phyloP scores from a whole-genome alignment of 2,888 invertebrate species.

The Merodon equestris region DNA sequence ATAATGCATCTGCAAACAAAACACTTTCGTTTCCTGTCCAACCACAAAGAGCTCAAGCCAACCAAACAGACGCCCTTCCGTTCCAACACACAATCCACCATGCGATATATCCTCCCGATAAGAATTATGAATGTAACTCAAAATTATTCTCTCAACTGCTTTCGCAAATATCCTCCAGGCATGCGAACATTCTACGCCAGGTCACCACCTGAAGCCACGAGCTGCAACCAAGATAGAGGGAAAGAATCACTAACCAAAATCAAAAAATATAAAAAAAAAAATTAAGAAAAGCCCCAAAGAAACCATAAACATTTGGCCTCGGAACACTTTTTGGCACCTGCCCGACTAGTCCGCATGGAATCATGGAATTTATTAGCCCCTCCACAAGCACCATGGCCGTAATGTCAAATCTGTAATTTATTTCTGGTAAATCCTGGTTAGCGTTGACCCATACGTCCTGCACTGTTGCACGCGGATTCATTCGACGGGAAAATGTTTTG shows the following conservation, averaged over 20 bases:
- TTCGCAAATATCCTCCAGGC: slow-evolving; percentile 66
- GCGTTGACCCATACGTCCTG: slow-evolving; percentile 30
- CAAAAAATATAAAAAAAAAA: too few species aligned
- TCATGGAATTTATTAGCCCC: slow-evolving; percentile 55
- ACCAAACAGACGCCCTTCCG: not conserved
- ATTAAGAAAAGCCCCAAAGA: too few species aligned
- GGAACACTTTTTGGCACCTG: slow-evolving; percentile 66
- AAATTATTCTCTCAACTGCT: slow-evolving; percentile 15
- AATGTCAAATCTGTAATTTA: slow-evolving; percentile 63
- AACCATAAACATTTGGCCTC: slow-evolving; percentile 54
- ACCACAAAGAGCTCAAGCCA: not conserved
- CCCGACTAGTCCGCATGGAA: slow-evolving; percentile 44
- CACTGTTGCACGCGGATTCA: not conserved
- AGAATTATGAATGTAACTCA: slow-evolving; percentile 49
- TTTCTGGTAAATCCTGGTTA: slow-evolving; percentile 41
- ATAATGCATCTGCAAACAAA: slow-evolving; percentile 50
- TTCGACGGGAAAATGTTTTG: not conserved
- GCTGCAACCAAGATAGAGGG: slow-evolving; percentile 1
- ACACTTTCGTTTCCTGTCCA: slow-evolving; percentile 42
- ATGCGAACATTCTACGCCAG: slow-evolving; percentile 62
- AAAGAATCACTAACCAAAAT: too few species aligned
- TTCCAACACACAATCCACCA: slow-evolving; percentile 16
- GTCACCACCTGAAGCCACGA: slow-evolving; percentile 8
- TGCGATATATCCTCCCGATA: slow-evolving; percentile 60
- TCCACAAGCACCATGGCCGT: slow-evolving; percentile 41